Evolutionary conservation across 2,113 vertebrate species (phyloP).

Genomic region (Dipodomys stephensi): DNA sequence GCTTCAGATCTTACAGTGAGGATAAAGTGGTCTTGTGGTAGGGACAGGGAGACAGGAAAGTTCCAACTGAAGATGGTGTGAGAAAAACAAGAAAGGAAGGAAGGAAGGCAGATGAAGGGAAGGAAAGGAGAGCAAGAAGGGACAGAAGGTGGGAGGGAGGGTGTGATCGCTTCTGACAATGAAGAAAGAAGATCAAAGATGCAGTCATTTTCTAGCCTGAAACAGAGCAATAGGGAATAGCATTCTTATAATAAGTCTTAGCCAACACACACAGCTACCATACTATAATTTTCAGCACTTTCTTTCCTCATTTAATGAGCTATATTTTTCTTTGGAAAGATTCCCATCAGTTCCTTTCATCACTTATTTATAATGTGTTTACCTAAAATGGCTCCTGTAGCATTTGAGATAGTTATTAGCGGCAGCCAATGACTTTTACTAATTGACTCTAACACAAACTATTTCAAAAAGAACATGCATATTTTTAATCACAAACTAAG

Average conservation of each 20-base stretch:
- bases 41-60: not conserved
- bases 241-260: not conserved
- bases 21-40: not conserved
- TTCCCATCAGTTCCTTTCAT: constrained; percentile 8
- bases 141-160: too few relatives aligned
- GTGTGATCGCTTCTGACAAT: too few relatives aligned
- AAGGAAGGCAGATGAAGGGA: too few relatives aligned
- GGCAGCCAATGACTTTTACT: not conserved
- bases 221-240: not conserved
- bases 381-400: not conserved
- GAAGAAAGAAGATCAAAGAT: not conserved
- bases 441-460: constrained; percentile 39
- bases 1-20: not conserved
- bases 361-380: constrained; percentile 4
- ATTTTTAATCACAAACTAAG: constrained; percentile 18
- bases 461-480: constrained; percentile 42
- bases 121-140: too few relatives aligned
- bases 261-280: not conserved
- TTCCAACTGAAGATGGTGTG: not conserved
- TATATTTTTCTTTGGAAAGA: not conserved
- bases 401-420: not conserved
- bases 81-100: not conserved
- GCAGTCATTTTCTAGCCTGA: not conserved
- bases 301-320: not conserved
- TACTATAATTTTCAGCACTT: not conserved